Percentiles rank a stretch among this genome's conserved stretches.
Evolutionary conservation across 2,888 invertebrate species (phyloP).

Genomic region (Lamproptera curius): DNA sequence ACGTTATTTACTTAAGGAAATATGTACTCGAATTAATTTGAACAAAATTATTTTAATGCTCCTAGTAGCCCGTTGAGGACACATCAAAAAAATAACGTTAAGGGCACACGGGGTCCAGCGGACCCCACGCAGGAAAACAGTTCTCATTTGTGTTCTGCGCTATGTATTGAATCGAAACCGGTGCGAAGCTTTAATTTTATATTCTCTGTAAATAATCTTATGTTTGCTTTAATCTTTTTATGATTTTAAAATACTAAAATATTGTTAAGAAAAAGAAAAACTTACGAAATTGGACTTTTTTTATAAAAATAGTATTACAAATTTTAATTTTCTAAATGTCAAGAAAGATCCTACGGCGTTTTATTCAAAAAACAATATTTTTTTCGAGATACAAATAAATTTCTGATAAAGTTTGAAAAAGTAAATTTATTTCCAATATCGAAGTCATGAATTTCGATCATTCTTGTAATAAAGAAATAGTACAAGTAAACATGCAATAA

Average conservation of each 20-base stretch:
- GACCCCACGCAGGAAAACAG: conserved; percentile 1
- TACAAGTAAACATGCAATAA: not conserved
- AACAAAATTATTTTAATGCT: no score
- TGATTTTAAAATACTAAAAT: not conserved
- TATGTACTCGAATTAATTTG: no score
- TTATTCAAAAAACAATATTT: not conserved
- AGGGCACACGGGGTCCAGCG: not conserved
- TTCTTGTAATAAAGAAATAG: not conserved
- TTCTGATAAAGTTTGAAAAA: not conserved
- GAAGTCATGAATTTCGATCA: not conserved
- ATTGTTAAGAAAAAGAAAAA: not conserved
- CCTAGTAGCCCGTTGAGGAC: conserved; percentile 2
- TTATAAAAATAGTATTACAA: no score
- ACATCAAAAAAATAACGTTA: not conserved
- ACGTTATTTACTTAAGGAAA: no score
- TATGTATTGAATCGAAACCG: not conserved
- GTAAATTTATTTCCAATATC: no score
- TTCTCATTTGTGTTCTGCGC: not conserved
- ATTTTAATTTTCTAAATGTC: not conserved
- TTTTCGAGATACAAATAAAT: not conserved
- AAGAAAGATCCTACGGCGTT: not conserved
- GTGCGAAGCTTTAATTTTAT: not conserved
- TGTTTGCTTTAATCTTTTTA: not conserved
- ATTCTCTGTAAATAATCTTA: not conserved
- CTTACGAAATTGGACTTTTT: not conserved